Percentiles rank a stretch among this genome's conserved stretches.
phyloP scores from a whole-genome alignment of 2,797 vertebrate species.

The Eospalax fontanierii region DNA sequence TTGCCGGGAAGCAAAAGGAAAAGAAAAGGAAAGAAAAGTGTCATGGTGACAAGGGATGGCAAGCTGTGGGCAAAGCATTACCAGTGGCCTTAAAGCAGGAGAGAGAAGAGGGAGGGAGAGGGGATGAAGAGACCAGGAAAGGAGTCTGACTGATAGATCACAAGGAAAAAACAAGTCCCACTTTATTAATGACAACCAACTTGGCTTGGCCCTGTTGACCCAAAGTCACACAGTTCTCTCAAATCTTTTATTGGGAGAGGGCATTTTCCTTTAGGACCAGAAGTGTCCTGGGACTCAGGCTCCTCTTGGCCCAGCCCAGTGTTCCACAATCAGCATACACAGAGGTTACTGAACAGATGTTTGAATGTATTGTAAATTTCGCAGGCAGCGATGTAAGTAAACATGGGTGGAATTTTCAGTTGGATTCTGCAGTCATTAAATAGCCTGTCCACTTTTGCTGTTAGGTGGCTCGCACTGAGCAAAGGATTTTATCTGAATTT shows the following conservation, averaged over 20 bases:
- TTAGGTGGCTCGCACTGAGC: background rate
- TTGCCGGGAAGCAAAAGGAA: background rate
- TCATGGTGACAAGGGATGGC: background rate
- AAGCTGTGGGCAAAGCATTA: background rate
- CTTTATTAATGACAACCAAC: background rate
- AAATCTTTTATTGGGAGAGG: background rate
- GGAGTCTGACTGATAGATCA: background rate
- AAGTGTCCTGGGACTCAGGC: background rate
- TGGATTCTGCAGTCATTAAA: conserved; percentile 6
- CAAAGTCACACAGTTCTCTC: background rate
- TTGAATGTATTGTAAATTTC: background rate
- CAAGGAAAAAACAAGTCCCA: background rate
- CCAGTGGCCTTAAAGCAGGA: background rate
- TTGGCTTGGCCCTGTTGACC: background rate
- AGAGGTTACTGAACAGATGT: background rate
- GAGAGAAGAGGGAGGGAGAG: background rate
- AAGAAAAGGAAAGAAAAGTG: background rate
- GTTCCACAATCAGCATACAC: too few relatives aligned
- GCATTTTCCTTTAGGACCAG: background rate
- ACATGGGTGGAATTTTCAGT: background rate
- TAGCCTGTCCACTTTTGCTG: background rate
- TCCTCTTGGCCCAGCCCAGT: background rate
- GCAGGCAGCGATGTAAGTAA: background rate
- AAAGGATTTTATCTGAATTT: background rate
- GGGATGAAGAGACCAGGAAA: background rate